Evolutionary conservation across 30 jellyfish, hydroid and myxozoan genomes (phyloP).

Genomic region (Chrysaora quinquecirrha): DNA sequence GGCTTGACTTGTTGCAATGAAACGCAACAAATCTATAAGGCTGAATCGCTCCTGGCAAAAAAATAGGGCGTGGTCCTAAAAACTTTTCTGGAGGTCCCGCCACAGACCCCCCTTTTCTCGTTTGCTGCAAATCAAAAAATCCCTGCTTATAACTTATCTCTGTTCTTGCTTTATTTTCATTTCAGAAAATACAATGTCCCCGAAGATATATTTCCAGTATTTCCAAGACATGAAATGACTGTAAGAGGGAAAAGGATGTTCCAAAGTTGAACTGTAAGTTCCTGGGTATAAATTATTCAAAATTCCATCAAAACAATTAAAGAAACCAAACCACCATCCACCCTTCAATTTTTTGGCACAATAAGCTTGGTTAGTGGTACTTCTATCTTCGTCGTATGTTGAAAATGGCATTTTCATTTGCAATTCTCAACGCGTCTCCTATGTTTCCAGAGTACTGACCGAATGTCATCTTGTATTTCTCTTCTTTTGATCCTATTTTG

Average conservation of each 20-base stretch:
- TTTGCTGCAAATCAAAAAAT: too few species aligned
- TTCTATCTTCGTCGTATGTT: neutral
- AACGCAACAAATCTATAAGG: neutral
- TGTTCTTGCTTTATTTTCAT: constrained; percentile 5
- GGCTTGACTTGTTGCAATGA: too few species aligned
- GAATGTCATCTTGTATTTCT: constrained; percentile 1
- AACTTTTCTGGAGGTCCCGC: too few species aligned
- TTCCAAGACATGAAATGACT: neutral
- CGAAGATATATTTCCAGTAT: neutral
- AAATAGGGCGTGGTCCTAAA: too few species aligned
- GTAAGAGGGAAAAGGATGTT: neutral
- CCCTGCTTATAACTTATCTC: too few species aligned
- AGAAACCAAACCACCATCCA: neutral
- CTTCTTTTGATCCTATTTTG: neutral
- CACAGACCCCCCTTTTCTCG: too few species aligned
- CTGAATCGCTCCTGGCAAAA: too few species aligned
- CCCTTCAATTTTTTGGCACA: neutral
- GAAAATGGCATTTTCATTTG: neutral
- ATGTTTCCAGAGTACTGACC: neutral
- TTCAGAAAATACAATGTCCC: neutral
- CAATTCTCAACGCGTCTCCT: neutral
- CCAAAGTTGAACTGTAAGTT: too few species aligned
- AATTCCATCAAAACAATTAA: neutral
- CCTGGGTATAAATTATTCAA: neutral
- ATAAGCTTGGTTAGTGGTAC: neutral